Evolutionary conservation across 2,113 vertebrate species (phyloP).

Genomic region (Podiceps cristatus): DNA sequence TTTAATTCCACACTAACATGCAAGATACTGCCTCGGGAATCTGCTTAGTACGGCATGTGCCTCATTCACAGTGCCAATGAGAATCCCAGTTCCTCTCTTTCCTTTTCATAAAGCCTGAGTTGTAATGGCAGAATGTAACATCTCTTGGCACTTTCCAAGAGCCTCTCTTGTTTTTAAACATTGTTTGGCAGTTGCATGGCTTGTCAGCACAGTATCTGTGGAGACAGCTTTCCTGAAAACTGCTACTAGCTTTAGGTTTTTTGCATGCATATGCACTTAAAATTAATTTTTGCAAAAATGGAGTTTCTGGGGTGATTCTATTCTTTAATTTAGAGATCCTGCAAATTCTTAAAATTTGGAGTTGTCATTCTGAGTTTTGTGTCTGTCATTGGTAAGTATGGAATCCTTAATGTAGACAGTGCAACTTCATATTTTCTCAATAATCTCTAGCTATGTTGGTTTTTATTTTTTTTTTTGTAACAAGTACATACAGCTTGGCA

Average conservation of each 20-base stretch:
- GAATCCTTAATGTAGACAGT: not conserved
- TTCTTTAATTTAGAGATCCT: not conserved
- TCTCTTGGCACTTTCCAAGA: conserved; percentile 33
- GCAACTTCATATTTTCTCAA: not conserved
- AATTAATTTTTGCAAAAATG: not conserved
- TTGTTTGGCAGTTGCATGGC: conserved; percentile 53
- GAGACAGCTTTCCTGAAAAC: conserved; percentile 35
- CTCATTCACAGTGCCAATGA: not conserved
- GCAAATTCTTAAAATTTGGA: not conserved
- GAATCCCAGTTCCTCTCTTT: not conserved
- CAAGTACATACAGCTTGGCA: not conserved
- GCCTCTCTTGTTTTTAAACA: conserved; percentile 52
- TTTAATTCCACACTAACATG: not conserved
- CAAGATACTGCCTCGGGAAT: not conserved
- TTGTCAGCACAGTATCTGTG: conserved; percentile 20
- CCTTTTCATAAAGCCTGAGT: not conserved
- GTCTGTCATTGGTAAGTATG: not conserved
- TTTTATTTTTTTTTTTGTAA: not conserved
- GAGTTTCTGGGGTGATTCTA: not conserved
- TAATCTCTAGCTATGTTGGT: not conserved
- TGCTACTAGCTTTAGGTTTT: conserved; percentile 22
- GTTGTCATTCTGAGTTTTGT: not conserved
- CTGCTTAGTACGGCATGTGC: not conserved
- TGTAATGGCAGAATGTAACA: not conserved
- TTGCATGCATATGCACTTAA: not conserved